Evolutionary conservation across 2,113 vertebrate species (phyloP), one percentile per base, ranked within the genome.

Genomic region (Neolamprologus falcicula): DNA sequence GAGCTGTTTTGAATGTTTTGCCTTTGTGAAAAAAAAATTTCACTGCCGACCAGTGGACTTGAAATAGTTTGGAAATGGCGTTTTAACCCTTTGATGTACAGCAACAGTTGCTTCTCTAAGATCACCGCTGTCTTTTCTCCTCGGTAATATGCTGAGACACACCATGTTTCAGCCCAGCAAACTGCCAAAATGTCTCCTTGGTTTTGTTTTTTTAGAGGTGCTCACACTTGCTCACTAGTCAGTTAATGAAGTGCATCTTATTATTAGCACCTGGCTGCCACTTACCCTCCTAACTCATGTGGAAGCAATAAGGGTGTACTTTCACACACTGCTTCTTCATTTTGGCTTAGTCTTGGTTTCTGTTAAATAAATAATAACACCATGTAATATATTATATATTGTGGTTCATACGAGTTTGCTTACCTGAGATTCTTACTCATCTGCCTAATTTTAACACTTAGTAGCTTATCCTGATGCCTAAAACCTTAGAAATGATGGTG

Each of bases 11-110:
- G 4, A 66, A 37, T 12, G 10, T 21, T 66, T 66, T 66, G 6
- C 33, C 19, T 11, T 13, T 66, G 31, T 66, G 17, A 66, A n/a
- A 35, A 31, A 7, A 4, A 0, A 0, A 0, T 7, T 19, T 66
- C 31, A 66, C 61, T 37, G 61, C 17, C 10, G 3, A 66, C 4
- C 6, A 7, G 4, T 68, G 63, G 35, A 40, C 19, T 68, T 68
- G n/a, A 71, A 71, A 16, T 42, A 9, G 66, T 71, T 71, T 71
- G 35, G 35, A 71, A 71, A 71, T 71, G 66, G 66, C n/a, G 12
- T 71, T 71, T 42, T 71, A 71, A 71, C 66, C n/a, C 12, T 42
- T 24, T 42, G n/a, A 71, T 71, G 12, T 24, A 24, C 66, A 71
- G 35, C 35, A 71, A 71, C 66, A 71, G 14, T 42, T 71, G 35